phyloP scores from a whole-genome alignment of 2,888 invertebrate species.

The Pelosia muscerda region DNA sequence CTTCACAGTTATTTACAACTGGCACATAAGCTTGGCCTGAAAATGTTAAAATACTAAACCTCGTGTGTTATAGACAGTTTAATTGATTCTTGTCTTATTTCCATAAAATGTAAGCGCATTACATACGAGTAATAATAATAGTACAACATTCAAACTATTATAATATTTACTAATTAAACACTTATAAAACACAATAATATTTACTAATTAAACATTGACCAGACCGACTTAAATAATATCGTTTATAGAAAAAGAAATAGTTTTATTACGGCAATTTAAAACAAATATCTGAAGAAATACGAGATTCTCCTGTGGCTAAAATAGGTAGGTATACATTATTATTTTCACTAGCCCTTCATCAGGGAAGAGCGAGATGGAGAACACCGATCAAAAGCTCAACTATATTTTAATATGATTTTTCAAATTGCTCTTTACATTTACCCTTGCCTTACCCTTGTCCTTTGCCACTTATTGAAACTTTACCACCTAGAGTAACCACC shows the following conservation, averaged over 20 bases:
- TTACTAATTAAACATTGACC: conserved; percentile 25
- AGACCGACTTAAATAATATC: conserved; percentile 15
- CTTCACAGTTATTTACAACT: conserved; percentile 19
- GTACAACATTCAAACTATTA: conserved; percentile 19
- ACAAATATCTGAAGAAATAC: conserved; percentile 9
- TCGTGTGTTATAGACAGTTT: conserved; percentile 25
- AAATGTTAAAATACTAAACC: conserved; percentile 26
- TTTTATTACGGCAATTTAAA: conserved; percentile 26
- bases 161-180: conserved; percentile 24
- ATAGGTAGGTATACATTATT: background rate
- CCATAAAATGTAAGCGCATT: conserved; percentile 17
- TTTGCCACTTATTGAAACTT: too few relatives aligned
- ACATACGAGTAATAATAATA: background rate
- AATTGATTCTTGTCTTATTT: conserved; percentile 25
- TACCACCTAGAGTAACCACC: background rate
- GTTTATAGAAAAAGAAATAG: conserved; percentile 28
- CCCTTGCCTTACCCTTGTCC: background rate
- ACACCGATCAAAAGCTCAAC: background rate
- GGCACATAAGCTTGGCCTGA: conserved; percentile 24
- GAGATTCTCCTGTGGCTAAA: conserved; percentile 11
- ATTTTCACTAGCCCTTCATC: background rate
- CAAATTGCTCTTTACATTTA: background rate
- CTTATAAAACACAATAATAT: conserved; percentile 20
- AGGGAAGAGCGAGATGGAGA: background rate
- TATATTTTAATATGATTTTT: background rate